Evolutionary conservation across 2,888 invertebrate genomes (phyloP).

Genomic region (Netelia fuscicornis): DNA sequence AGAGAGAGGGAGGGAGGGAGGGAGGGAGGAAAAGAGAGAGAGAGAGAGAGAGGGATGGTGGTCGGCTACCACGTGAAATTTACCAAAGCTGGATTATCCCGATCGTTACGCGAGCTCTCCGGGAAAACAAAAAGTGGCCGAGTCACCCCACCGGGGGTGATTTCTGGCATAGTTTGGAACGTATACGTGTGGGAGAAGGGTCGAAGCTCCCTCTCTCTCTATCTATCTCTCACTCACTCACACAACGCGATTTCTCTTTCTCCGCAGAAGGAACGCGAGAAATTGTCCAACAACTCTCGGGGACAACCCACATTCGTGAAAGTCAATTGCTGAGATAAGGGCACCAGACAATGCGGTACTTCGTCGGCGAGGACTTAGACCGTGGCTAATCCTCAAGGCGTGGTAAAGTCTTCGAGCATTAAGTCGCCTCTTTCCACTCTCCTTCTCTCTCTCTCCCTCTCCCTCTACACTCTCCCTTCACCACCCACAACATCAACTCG

Average conservation of each 20-base stretch:
- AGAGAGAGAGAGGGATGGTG: neutral
- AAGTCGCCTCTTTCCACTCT: slow-evolving; percentile 61
- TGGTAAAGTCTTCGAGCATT: slow-evolving; percentile 74
- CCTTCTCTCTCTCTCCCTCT: slow-evolving; percentile 11
- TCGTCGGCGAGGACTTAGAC: slow-evolving; percentile 78
- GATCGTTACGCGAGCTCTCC: slow-evolving; percentile 44
- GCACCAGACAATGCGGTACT: slow-evolving; percentile 78
- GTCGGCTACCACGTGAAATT: slow-evolving; percentile 60
- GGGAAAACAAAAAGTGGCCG: slow-evolving; percentile 61
- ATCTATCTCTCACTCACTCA: slow-evolving; percentile 15
- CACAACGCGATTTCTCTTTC: slow-evolving; percentile 21
- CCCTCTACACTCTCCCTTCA: neutral
- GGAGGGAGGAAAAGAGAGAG: neutral
- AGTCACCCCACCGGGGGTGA: slow-evolving; percentile 26
- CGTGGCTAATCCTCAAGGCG: slow-evolving; percentile 75
- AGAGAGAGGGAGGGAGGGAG: neutral
- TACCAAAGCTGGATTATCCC: slow-evolving; percentile 67
- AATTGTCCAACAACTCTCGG: slow-evolving; percentile 57
- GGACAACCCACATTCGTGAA: slow-evolving; percentile 63
- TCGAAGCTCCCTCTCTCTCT: slow-evolving; percentile 12
- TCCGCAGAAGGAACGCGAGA: slow-evolving; percentile 42
- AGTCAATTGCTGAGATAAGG: slow-evolving; percentile 79
- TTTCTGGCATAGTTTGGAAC: slow-evolving; percentile 55
- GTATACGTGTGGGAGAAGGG: slow-evolving; percentile 10
- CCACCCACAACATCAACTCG: neutral